Base-by-base conservation (phyloP, 1,140 invertebrate genomes). In the Zaprionus kolodkinae region DNA sequence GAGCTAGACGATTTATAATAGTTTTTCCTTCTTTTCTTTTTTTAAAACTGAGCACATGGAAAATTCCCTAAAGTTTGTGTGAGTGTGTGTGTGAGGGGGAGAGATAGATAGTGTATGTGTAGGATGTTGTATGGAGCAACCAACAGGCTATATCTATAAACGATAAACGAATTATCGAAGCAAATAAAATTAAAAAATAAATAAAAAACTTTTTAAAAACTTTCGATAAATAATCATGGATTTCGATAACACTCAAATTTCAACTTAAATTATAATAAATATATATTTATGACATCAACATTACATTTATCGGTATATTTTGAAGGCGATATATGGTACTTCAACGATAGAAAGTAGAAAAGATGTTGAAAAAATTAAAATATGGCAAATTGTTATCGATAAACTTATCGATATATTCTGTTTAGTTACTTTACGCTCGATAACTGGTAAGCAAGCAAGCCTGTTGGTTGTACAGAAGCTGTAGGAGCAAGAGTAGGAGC, bases 1-100 rank as follows among this genome's bases (percentile, higher is more conserved):
- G 12, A 61, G 15, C 71, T 68, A 68, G 40, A 68, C 71, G 57
- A 33, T 56, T 69, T 61, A 21, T 54, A 13, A 13, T 50, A 69
- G 50, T 73, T 73, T 61, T 45, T n/a, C 33, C 27, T 68, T 40
- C 59, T 62, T 74, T 43, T 30, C 27, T 21, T 21, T n/a, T 4
- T 30, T 30, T 30, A 30, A 57, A 78, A 72, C 73, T 74, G 72
- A 78, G 72, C 76, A 78, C 55, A 61, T 78, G 69, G 71, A 82
- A 85, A 90, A 81, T 81, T 85, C 76, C 78, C 81, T 79, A 86
- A 90, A 62, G 70, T 80, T 74, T 48, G 60, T 55, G 57, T 11
- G 25, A 55, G 3, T 52, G 12, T 27, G 36, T 38, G 21, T 33
- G 30, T 27, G 50, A 1, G 45, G 17, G 9, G 21, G 17, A 25